Conservation (phyloP, 2,888 invertebrate species). For the Anthoptus insignis region DNA sequence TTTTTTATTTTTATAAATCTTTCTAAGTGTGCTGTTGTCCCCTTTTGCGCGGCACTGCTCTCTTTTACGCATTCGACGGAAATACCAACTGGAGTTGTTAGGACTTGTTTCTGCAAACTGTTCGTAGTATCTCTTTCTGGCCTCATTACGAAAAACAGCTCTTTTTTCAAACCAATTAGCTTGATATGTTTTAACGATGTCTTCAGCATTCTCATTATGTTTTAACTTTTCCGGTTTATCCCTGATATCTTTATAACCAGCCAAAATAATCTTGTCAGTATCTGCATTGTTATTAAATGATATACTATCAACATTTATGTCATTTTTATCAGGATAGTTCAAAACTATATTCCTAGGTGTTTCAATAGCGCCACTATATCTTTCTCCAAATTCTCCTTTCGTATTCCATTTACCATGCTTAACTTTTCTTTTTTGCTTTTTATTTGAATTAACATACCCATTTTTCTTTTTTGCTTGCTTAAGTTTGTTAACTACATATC, state of each 20-base stretch:
- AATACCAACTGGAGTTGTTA: constrained; percentile 80
- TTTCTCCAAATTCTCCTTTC: constrained; percentile 76
- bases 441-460: constrained; percentile 70
- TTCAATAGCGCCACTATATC: constrained; percentile 69
- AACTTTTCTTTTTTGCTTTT: constrained; percentile 76
- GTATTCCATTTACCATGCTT: constrained; percentile 81
- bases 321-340: constrained; percentile 57
- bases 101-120: constrained; percentile 66
- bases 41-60: constrained; percentile 77
- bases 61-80: constrained; percentile 77
- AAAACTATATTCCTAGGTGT: constrained; percentile 60
- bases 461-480: constrained; percentile 72
- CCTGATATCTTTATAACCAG: constrained; percentile 41
- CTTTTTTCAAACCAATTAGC: constrained; percentile 74
- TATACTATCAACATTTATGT: constrained; percentile 50
- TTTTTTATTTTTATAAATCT: constrained; percentile 67
- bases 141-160: constrained; percentile 66
- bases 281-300: constrained; percentile 52
- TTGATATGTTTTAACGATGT: constrained; percentile 36
- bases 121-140: constrained; percentile 70
- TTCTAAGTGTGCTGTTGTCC: constrained; percentile 70
- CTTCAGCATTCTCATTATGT: constrained; percentile 52
- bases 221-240: constrained; percentile 52
- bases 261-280: constrained; percentile 56
- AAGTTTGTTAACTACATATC: constrained; percentile 66